These are phyloP conservation scores for Caenorhabditis becei DNA, from an alignment of 2,888 invertebrate species.

Conservation along the genomic window DNA sequence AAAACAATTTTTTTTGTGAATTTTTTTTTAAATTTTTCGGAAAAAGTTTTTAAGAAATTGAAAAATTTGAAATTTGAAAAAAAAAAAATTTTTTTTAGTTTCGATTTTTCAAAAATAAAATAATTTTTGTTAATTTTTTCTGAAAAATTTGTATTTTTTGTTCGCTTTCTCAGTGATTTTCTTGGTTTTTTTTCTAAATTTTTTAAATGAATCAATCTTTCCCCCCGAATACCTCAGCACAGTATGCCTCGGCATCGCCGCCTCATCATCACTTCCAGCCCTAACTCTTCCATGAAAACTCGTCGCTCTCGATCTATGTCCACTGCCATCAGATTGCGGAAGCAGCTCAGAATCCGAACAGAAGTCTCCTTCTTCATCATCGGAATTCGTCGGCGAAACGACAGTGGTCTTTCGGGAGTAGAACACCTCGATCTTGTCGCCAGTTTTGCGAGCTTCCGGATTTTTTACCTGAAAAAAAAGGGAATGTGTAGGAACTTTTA, in stretches of 20 bases:
- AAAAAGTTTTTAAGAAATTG: not conserved
- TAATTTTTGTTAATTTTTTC: no score
- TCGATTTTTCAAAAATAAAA: no score
- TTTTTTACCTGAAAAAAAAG: conserved; percentile 66
- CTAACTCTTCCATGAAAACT: conserved; percentile 56
- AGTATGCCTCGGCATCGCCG: conserved; percentile 41
- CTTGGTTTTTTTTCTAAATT: not conserved
- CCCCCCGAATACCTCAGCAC: conserved; percentile 57
- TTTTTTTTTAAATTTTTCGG: no score
- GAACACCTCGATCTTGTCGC: conserved; percentile 69
- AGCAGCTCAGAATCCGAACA: conserved; percentile 68
- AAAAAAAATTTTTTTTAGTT: no score
- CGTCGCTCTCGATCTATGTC: conserved; percentile 49
- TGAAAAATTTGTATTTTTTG: no score
- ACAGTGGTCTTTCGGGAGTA: conserved; percentile 71
- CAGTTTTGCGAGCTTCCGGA: conserved; percentile 68
- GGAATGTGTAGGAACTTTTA: no score
- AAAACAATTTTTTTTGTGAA: no score
- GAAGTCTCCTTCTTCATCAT: conserved; percentile 72
- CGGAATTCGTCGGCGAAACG: conserved; percentile 73
- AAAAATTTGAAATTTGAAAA: no score
- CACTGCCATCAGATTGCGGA: conserved; percentile 22
- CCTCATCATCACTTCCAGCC: conserved; percentile 62
- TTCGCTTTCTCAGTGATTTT: no score
- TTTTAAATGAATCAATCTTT: not conserved